Evolutionary conservation across 53 echinoderm and acorn worm genomes (phyloP).

Genomic region (Apostichopus leukothele): DNA sequence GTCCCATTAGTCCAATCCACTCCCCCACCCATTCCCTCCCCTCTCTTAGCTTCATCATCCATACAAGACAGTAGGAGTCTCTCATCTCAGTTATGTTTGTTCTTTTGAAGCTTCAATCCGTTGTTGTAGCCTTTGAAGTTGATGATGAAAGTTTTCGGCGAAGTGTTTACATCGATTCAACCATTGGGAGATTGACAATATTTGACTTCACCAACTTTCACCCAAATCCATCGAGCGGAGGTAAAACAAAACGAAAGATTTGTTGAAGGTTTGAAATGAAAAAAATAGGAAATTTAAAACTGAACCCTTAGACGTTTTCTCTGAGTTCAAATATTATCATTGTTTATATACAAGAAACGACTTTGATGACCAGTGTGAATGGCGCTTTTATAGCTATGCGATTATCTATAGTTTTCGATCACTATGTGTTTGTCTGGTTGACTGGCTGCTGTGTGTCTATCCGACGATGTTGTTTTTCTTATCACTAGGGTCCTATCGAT

Average conservation of each 20-base stretch:
- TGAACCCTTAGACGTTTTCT: neutral
- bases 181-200: conserved; percentile 4
- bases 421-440: no score
- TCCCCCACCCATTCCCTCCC: no score
- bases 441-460: no score
- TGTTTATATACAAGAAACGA: no score
- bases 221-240: neutral
- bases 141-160: neutral
- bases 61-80: no score
- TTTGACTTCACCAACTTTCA: neutral
- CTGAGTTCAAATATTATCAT: neutral
- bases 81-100: neutral
- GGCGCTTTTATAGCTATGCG: no score
- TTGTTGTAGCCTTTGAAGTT: neutral
- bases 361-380: no score
- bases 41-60: no score
- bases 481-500: no score
- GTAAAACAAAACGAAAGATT: neutral
- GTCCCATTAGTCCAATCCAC: no score
- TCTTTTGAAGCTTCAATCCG: neutral
- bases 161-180: neutral
- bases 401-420: no score
- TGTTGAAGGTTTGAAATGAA: neutral
- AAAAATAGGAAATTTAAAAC: neutral
- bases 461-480: no score